Evolutionary conservation across 2,888 invertebrate genomes (phyloP).

Genomic region (Caenorhabditis sp.): DNA sequence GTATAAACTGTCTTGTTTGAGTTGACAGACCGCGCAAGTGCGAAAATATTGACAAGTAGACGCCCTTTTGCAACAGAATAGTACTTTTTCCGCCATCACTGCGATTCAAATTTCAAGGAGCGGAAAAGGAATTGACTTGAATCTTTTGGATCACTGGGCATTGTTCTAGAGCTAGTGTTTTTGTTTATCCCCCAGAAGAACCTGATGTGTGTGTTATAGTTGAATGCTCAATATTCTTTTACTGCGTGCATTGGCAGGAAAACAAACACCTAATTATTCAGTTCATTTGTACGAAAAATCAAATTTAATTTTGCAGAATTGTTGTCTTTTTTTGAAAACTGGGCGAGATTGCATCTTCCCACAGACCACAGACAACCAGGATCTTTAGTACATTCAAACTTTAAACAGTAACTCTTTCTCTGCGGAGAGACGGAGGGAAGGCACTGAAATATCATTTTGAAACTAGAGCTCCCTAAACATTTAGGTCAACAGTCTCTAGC

Average conservation of each 20-base stretch:
- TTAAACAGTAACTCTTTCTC: background rate
- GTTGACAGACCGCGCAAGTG: conserved; percentile 55
- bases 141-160: background rate
- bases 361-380: background rate
- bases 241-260: background rate
- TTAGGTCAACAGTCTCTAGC: conserved; percentile 22
- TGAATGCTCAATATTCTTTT: background rate
- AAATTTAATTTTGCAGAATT: background rate
- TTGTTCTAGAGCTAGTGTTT: background rate
- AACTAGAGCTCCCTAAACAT: conserved; percentile 26
- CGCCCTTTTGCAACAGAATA: conserved; percentile 52
- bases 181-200: background rate
- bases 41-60: conserved; percentile 54
- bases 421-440: background rate
- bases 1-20: conserved; percentile 33
- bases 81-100: background rate
- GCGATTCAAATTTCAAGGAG: background rate
- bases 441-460: conserved; percentile 15
- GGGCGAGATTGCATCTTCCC: background rate
- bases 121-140: conserved; percentile 1
- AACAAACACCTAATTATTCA: background rate
- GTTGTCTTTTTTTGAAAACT: background rate
- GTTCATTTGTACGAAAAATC: background rate
- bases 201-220: background rate
- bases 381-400: background rate